A percentile compares a stretch with the other conserved stretches of the same genome.
phyloP scores from a whole-genome alignment of 2,888 invertebrate species.

The Dasysyrphus tricinctus region DNA sequence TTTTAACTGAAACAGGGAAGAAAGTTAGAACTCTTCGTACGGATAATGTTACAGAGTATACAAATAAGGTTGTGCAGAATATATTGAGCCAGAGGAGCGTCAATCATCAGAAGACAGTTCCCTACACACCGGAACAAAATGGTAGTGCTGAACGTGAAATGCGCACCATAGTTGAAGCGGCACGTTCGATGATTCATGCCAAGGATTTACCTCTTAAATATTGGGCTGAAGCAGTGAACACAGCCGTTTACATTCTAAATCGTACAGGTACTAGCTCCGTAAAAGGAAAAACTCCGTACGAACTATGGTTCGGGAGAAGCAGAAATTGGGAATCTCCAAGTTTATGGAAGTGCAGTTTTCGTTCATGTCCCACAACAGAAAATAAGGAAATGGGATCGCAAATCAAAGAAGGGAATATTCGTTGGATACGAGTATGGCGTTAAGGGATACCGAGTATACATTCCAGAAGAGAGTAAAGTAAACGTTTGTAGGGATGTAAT shows the following conservation, averaged over 20 bases:
- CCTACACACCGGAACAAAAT: neutral
- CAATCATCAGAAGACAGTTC: neutral
- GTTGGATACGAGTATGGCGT: slow-evolving; percentile 15
- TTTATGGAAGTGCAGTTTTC: slow-evolving; percentile 27
- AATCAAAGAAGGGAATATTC: slow-evolving; percentile 22
- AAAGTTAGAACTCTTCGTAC: neutral
- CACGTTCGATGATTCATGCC: neutral
- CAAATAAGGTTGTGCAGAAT: neutral
- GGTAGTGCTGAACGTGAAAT: neutral
- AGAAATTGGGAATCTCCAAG: neutral
- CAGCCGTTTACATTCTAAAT: too few relatives aligned
- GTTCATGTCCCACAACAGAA: slow-evolving; percentile 19
- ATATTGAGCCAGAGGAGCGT: neutral
- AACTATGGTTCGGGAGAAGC: neutral
- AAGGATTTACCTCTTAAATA: neutral
- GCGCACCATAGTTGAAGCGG: neutral
- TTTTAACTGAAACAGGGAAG: neutral
- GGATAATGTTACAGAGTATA: neutral
- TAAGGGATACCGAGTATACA: neutral
- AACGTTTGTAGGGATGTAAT: slow-evolving; percentile 8
- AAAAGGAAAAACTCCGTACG: neutral
- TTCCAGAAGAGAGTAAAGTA: neutral
- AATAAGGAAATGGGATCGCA: slow-evolving; percentile 24
- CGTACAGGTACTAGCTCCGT: neutral
- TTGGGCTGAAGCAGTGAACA: neutral